Evolutionary conservation across 2,113 vertebrate species (phyloP), one percentile per base, ranked within the genome.

Genomic region (human (Homo sapiens)): DNA sequence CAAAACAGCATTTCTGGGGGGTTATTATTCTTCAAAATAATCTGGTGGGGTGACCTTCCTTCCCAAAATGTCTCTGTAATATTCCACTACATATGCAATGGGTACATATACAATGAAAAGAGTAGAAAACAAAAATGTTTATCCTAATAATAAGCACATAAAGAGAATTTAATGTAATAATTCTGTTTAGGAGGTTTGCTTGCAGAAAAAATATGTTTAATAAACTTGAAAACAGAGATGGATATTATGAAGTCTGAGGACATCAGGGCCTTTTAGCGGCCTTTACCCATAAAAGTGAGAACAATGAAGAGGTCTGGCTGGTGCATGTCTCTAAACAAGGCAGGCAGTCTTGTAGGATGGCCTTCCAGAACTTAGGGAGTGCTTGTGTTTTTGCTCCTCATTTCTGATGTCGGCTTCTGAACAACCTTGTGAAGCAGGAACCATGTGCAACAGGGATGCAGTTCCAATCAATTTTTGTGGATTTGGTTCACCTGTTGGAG

Each of bases 321-420:
- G 25, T 5, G 1, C 22, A 30, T 25, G 30, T 27, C 55, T 55
- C 70, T 38, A 23, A 20, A 5, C 22, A 45, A 64, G 9, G 8
- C 38, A 45, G 59, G 32, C 18, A 5, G 52, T 23, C 35, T 22
- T 66, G 23, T 25, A 57, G 6, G 23, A 18, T 75, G 61, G 9
- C 59, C 30, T 43, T 75, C 23, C 20, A 40, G 83, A 80, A 23
- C 52, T 85, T 52, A 13, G 32, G 16, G 6, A 32, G 2, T 45
- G 0, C 45, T 50, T 73, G 10, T 23, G 8, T 52, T 89, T 90
- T 75, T 85, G 11, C 30, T 8, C 4, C 25, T 90, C 27, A 48
- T 87, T 92, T 89, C 66, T 30, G n/a, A 59, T 85, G 80, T 97
- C 98, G 98, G 3, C 82, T 98, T 86, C 97, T 98, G 18, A 30